These are phyloP conservation scores for Sturnira hondurensis DNA, from an alignment of 2,113 vertebrate genomes.

Conservation along the genomic window DNA sequence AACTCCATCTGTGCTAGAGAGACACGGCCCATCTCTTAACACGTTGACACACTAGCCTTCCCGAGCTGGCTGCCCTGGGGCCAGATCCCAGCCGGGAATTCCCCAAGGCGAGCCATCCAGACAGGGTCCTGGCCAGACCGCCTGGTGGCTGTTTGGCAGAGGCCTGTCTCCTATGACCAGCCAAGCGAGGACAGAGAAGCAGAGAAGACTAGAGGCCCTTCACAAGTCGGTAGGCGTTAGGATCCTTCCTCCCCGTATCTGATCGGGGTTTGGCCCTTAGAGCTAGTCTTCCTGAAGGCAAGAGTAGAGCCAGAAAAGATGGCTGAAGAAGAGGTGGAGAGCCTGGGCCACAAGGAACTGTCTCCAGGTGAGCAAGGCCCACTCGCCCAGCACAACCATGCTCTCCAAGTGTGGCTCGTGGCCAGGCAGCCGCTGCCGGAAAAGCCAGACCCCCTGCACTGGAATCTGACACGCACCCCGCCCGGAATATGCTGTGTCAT, in stretches of 20 bases:
- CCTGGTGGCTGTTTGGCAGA: background rate
- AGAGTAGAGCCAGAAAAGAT: background rate
- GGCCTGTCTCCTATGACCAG: background rate
- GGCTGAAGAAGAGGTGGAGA: background rate
- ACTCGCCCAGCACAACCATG: background rate
- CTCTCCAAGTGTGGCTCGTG: background rate
- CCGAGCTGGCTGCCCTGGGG: background rate
- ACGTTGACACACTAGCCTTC: background rate
- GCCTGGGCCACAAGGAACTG: background rate
- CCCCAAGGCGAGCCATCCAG: background rate
- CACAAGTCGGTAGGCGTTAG: background rate
- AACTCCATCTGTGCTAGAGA: background rate
- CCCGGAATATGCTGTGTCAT: background rate
- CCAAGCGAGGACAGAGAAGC: background rate
- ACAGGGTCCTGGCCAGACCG: background rate
- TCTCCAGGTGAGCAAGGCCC: background rate
- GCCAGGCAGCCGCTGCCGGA: background rate
- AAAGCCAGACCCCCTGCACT: background rate
- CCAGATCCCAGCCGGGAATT: background rate
- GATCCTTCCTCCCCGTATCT: background rate
- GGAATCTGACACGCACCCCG: background rate
- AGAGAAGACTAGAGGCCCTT: background rate
- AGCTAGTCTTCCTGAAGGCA: background rate
- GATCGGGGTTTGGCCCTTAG: background rate
- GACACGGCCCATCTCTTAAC: background rate